phyloP scores from a whole-genome alignment of 2,888 invertebrate species.

The Mechanitis messenoides region DNA sequence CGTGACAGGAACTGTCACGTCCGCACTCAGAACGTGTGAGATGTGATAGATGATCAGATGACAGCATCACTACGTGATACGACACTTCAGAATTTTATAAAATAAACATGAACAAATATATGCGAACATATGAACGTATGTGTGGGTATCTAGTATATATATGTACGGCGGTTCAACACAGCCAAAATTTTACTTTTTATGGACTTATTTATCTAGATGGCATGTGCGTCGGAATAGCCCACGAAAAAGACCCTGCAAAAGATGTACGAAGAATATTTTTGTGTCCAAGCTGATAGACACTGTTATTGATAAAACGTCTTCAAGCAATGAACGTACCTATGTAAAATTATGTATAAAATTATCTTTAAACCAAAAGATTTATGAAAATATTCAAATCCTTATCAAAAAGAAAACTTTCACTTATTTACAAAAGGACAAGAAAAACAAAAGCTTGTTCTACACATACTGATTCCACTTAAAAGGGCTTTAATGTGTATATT shows the following conservation, averaged over 20 bases:
- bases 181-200: too few species aligned
- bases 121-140: too few species aligned
- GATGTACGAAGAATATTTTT: too few species aligned
- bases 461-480: conserved; percentile 20
- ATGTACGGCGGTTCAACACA: neutral
- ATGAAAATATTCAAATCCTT: neutral
- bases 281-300: too few species aligned
- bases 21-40: conserved; percentile 8
- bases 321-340: too few species aligned
- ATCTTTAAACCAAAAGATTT: neutral
- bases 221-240: too few species aligned
- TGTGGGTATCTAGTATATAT: too few species aligned
- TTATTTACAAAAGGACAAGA: neutral
- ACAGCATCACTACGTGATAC: conserved; percentile 24
- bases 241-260: too few species aligned
- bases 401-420: conserved; percentile 2
- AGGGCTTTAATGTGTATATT: conserved; percentile 23
- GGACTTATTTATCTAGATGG: too few species aligned
- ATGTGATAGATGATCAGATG: conserved; percentile 30
- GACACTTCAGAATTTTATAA: conserved; percentile 20
- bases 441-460: conserved; percentile 3
- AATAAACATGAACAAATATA: neutral
- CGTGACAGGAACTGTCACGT: conserved; percentile 21
- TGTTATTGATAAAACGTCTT: too few species aligned
- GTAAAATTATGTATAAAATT: too few species aligned